phyloP scores from a whole-genome alignment of 2,797 vertebrate species.

The Synaphobranchus kaupii region DNA sequence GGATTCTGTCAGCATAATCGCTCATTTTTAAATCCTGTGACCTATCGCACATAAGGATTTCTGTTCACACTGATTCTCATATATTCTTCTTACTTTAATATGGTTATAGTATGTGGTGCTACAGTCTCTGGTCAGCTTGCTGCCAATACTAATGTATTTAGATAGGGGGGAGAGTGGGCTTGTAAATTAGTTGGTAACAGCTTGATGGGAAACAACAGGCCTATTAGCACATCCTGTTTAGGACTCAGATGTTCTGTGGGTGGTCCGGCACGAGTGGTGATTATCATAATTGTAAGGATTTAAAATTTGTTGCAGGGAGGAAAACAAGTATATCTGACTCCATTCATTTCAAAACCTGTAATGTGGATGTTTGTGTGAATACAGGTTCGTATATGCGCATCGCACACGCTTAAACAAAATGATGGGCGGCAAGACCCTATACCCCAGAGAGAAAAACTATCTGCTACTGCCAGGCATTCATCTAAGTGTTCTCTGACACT shows the following conservation, averaged over 20 bases:
- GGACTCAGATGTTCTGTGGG: slow-evolving; percentile 8
- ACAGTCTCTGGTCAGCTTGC: background rate
- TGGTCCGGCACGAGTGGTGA: background rate
- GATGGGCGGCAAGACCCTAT: too few species aligned
- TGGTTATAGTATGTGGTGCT: background rate
- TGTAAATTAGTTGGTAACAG: slow-evolving; percentile 1
- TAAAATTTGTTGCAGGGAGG: too few species aligned
- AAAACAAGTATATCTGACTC: too few species aligned
- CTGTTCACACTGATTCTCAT: background rate
- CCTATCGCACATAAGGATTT: background rate
- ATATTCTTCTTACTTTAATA: background rate
- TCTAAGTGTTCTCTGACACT: too few species aligned
- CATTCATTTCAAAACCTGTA: too few species aligned
- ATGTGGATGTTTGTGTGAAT: too few species aligned
- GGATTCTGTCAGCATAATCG: slow-evolving; percentile 1
- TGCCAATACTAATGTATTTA: slow-evolving; percentile 20
- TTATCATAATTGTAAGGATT: slow-evolving; percentile 3
- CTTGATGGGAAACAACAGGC: background rate
- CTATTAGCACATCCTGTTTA: background rate
- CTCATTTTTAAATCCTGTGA: background rate
- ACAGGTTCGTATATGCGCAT: too few species aligned
- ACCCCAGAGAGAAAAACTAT: too few species aligned
- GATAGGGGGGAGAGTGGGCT: background rate
- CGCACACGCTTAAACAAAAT: too few species aligned
- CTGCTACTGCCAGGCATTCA: too few species aligned